Evolutionary conservation across 2,797 vertebrate genomes (phyloP), one percentile per base, ranked within the genome.

Genomic region (Pagetopsis macropterus): DNA sequence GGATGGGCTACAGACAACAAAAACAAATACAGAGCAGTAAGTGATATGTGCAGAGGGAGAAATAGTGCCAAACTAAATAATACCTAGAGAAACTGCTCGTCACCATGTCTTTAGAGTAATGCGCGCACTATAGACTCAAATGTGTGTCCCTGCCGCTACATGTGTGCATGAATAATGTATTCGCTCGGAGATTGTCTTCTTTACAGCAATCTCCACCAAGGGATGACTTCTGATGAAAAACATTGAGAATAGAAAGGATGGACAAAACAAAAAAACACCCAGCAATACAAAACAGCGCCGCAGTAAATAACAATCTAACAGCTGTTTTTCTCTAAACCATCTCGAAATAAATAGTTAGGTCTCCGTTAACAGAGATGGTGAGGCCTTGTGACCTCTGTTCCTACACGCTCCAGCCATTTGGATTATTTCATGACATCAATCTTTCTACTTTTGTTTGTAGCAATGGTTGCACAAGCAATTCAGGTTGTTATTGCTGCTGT

Each of bases 1-100:
- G 95, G 96, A 96, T 93, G 96, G 93, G 96, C 96, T 97, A 93
- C 86, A 97, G 95, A 97, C 95, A 96, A 95, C 96, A 96, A 95
- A 96, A 94, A 91, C 87, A 91, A 84, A 90, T 81, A 96, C 95
- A 96, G 84, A 88, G 79, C 89, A 94, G 95, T 96, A 95, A 96
- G 95, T 92, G 84, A 86, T 46, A 54, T 41, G 72, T 46, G 66
- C 86, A 90, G 72, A 83, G 51, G 55, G 64, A 73, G 23, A 56
- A 60, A 37, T 37, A 31, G 50, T 40, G 64, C 65, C 78, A 87
- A 62, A 75, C 72, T 66, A 45, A 60, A 72, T 27, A 64, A 72
- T 21, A 64, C 46, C 51, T 49, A 21, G 5, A 68, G 9, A 13
- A 11, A 57, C 12, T 44, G 54, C 3, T 45, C 43, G 31, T 10